A percentile compares a stretch with the other conserved stretches of the same genome.
Conservation (phyloP, 2,888 invertebrate genomes). For the Tachina fera region DNA sequence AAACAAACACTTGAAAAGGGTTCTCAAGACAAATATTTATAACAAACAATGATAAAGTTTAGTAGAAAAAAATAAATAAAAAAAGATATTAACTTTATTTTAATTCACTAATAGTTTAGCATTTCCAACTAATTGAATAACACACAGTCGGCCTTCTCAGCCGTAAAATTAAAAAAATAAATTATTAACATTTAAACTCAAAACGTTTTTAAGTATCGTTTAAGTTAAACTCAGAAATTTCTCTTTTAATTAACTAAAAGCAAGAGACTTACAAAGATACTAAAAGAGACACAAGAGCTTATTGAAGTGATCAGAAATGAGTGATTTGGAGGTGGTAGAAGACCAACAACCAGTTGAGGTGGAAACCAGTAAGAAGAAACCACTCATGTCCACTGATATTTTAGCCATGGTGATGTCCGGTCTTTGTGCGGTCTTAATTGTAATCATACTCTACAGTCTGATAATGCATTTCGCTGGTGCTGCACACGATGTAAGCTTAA, state of each 20-base stretch:
- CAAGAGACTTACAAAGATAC: not conserved
- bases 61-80: not conserved
- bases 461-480: conserved; percentile 49
- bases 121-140: conserved; percentile 26
- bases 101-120: conserved; percentile 29
- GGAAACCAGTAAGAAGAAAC: conserved; percentile 44
- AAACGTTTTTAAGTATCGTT: not conserved
- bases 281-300: not conserved
- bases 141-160: conserved; percentile 23
- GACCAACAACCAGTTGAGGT: conserved; percentile 42
- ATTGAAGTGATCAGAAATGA: conserved; percentile 25
- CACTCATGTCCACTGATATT: conserved; percentile 46
- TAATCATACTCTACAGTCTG: conserved; percentile 58
- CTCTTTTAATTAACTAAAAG: conserved; percentile 1
- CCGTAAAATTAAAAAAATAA: not conserved
- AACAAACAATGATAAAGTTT: not conserved
- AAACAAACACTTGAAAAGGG: conserved; percentile 43
- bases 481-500: conserved; percentile 63
- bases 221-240: not conserved
- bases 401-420: conserved; percentile 61
- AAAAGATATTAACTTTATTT: conserved; percentile 2
- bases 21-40: not conserved
- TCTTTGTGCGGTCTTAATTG: conserved; percentile 52
- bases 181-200: not conserved
- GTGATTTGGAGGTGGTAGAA: conserved; percentile 38